Evolutionary conservation across 2,797 vertebrate species (phyloP), one percentile per base, ranked within the genome.

Genomic region (Clarias pachynema): DNA sequence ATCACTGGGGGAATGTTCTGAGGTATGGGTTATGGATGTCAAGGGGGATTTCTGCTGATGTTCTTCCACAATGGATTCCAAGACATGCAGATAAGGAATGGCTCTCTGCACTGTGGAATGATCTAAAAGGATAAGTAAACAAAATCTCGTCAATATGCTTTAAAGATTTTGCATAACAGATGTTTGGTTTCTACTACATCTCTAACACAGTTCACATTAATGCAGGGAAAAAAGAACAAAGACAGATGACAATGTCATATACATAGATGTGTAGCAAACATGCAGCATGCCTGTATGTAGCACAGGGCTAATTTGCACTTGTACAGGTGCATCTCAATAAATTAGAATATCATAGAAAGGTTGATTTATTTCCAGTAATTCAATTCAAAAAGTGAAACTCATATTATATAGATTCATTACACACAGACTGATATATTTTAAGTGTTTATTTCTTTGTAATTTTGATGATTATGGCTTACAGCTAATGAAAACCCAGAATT

Each of bases 21-120:
- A 88, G 40, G 73, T 75, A 72, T 88, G 84, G 77, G 89, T 92
- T 87, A 89, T 89, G 16, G 91, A 93, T 31, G 79, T 85, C 90
- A 87, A 89, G 73, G 85, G 88, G 86, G 87, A 88, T 85, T 78
- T 91, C 83, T 95, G 94, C 85, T 81, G 93, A 88, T 92, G 74
- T 91, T 97, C 95, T 92, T 96, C 96, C 10, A 93, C 92, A 85
- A 96, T 97, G 26, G 95, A 95, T 91, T 95, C 95, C 92, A 96
- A 94, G 93, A 92, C 93, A 91, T 92, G 94, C 89, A 94, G 94
- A 88, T 94, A 95, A 86, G 94, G 91, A 88, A 90, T 89, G 81
- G 95, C 92, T 93, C 91, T 95, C 93, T 94, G 96, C 68, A 90
- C 84, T 49, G 94, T 91, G 89, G 90, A 92, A 92, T 89, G 14